Evolutionary conservation across 2,888 invertebrate genomes (phyloP).

Genomic region (Cepaea hortensis): DNA sequence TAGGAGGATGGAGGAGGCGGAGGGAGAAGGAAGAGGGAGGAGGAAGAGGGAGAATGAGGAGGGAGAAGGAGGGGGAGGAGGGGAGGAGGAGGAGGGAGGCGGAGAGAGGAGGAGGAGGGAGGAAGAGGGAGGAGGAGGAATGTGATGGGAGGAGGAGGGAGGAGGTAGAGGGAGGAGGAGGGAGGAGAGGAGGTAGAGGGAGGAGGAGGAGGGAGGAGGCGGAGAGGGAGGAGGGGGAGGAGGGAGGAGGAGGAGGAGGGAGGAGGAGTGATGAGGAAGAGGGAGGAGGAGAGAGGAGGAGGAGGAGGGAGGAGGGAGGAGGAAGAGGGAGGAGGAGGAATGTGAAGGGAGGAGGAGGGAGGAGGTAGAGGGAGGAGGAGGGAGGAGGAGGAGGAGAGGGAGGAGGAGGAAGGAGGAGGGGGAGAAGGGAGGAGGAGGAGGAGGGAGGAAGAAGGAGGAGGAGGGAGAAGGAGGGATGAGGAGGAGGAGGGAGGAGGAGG

Average conservation of each 20-base stretch:
- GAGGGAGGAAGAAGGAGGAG: not conserved
- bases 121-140: not conserved
- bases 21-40: too few species aligned
- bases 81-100: too few species aligned
- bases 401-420: not conserved
- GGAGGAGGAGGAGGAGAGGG: not conserved
- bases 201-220: too few species aligned
- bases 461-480: too few species aligned
- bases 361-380: not conserved
- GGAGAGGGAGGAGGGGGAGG: too few species aligned
- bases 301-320: not conserved
- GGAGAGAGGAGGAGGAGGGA: not conserved
- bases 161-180: not conserved
- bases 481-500: too few species aligned
- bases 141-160: too few species aligned
- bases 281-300: too few species aligned
- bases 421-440: not conserved
- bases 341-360: not conserved
- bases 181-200: too few species aligned
- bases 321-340: too few species aligned
- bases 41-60: too few species aligned
- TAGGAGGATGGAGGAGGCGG: too few species aligned
- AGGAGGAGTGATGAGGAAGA: not conserved
- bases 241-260: not conserved
- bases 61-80: not conserved